A percentile compares a stretch with the other conserved stretches of the same genome.
These are phyloP conservation scores for Cavia porcellus DNA, from an alignment of 2,113 vertebrate genomes.

Conservation along the genomic window DNA sequence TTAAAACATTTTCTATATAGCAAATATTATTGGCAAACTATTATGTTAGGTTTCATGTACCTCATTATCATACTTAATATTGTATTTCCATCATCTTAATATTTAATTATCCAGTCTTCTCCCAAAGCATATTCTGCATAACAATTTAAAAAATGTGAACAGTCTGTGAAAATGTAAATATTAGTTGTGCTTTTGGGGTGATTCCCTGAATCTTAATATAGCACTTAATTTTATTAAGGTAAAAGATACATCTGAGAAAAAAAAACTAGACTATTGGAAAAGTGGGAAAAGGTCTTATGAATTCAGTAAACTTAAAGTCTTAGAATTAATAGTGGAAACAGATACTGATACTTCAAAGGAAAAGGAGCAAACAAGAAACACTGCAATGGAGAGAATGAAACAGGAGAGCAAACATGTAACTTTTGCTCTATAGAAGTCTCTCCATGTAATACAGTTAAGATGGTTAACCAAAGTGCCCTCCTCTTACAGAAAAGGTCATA, in stretches of 20 bases:
- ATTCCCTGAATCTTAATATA: not conserved
- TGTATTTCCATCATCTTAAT: not conserved
- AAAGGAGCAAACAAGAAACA: not conserved
- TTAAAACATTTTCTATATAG: too few species aligned
- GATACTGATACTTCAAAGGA: not conserved
- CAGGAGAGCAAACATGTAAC: not conserved
- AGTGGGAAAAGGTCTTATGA: not conserved
- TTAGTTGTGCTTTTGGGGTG: not conserved
- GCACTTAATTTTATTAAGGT: not conserved
- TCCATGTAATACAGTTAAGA: not conserved
- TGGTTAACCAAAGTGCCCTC: not conserved
- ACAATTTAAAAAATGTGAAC: not conserved
- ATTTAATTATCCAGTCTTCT: slow-evolving; percentile 5
- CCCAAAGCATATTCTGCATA: not conserved
- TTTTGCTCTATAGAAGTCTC: not conserved
- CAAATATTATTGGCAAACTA: too few species aligned
- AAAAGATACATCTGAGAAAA: not conserved
- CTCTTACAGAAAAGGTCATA: not conserved
- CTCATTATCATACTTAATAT: not conserved
- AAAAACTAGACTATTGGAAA: not conserved
- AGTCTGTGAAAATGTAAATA: slow-evolving; percentile 36
- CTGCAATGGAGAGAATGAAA: not conserved
- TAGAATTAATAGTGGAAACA: not conserved
- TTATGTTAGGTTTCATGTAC: not conserved
- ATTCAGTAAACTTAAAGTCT: not conserved